These are phyloP conservation scores for Euproctis similis DNA, from an alignment of 2,888 invertebrate genomes.

Conservation along the genomic window DNA sequence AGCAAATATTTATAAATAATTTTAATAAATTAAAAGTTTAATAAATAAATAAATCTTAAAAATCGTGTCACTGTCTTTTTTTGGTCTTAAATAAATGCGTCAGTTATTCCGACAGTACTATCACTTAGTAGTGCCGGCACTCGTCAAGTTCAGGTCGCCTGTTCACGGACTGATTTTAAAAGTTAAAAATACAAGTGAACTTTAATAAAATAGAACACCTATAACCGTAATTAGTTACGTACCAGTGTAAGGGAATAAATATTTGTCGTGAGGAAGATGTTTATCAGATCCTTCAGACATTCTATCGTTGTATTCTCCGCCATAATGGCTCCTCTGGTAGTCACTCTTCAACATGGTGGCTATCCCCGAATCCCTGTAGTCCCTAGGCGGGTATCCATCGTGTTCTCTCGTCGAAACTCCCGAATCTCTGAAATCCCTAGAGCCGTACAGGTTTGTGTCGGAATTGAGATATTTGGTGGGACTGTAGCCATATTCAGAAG, in stretches of 20 bases:
- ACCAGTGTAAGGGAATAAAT: constrained; percentile 89
- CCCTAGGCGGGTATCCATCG: constrained; percentile 59
- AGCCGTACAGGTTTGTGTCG: constrained; percentile 57
- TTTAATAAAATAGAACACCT: too few relatives aligned
- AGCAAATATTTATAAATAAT: too few relatives aligned
- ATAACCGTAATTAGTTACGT: too few relatives aligned
- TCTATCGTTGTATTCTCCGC: constrained; percentile 77
- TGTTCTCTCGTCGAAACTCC: constrained; percentile 57
- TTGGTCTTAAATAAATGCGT: too few relatives aligned
- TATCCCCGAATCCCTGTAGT: constrained; percentile 66
- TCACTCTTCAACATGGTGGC: constrained; percentile 72
- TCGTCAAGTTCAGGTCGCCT: too few relatives aligned
- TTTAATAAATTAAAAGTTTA: too few relatives aligned
- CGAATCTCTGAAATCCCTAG: constrained; percentile 54
- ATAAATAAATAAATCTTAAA: too few relatives aligned
- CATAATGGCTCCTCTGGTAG: constrained; percentile 67
- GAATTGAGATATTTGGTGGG: constrained; percentile 61
- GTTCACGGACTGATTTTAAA: too few relatives aligned
- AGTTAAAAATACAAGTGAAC: too few relatives aligned
- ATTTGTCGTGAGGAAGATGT: constrained; percentile 84
- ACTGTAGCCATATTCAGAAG: constrained; percentile 68
- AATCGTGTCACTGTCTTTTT: too few relatives aligned
- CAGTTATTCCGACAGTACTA: too few relatives aligned
- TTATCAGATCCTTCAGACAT: constrained; percentile 83
- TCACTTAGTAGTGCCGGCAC: too few relatives aligned